These are phyloP conservation scores for Tanytarsus gracilentus DNA, from an alignment of 2,888 invertebrate genomes.

Conservation along the genomic window DNA sequence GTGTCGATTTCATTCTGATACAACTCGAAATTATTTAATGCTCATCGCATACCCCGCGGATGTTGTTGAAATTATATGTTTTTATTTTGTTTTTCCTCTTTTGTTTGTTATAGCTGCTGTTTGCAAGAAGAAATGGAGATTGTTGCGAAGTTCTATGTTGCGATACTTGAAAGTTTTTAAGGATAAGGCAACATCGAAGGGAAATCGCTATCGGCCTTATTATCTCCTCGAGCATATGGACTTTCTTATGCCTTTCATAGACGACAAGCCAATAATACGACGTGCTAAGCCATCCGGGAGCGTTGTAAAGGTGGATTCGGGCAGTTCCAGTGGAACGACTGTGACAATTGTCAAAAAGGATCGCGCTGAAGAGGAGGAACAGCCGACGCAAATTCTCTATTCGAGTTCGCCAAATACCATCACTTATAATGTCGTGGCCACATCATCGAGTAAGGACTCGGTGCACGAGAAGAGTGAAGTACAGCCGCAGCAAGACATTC, in stretches of 20 bases:
- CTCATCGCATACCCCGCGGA: not conserved
- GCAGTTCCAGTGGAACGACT: not conserved
- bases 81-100: too few species aligned
- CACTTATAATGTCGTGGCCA: conserved; percentile 24
- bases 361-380: conserved; percentile 8
- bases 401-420: conserved; percentile 14
- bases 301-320: not conserved
- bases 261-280: conserved; percentile 19
- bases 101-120: not conserved
- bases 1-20: too few species aligned
- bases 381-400: conserved; percentile 4
- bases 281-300: conserved; percentile 9
- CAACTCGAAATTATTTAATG: too few species aligned
- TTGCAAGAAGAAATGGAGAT: conserved; percentile 28
- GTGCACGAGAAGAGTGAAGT: not conserved
- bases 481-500: conserved; percentile 16
- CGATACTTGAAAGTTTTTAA: conserved; percentile 26
- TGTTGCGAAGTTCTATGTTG: conserved; percentile 16
- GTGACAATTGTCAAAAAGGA: conserved; percentile 15
- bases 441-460: conserved; percentile 21
- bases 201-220: conserved; percentile 36
- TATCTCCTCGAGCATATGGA: conserved; percentile 44
- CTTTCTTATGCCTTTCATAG: conserved; percentile 40
- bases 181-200: conserved; percentile 23
- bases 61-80: not conserved